Base-by-base conservation (phyloP, 1,140 invertebrate genomes). In the Heliconius hermathena region DNA sequence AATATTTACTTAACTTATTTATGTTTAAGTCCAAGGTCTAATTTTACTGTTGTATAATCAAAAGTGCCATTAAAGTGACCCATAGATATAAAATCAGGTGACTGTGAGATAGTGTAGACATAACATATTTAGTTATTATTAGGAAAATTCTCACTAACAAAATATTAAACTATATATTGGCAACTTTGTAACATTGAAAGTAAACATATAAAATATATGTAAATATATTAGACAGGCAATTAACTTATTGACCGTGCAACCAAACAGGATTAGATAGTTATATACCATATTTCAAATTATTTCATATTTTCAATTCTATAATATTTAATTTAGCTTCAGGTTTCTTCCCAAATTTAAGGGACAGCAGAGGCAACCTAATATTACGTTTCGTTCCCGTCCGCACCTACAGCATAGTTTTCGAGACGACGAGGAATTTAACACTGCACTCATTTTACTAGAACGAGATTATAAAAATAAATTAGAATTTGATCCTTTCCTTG, bases 221-320 rank as follows among this genome's bases (percentile, higher is more conserved):
- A 79, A 71, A 33, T 54, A 72, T 77, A 74, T 77, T 16, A 54
- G 79, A 74, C 74, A 26, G 77, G 73, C 71, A 80, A 80, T 80
- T 80, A 77, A 80, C 79, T 70, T 80, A 80, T 77, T 80, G 79
- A 80, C 79, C 79, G 20, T 75, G 71, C 79, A 77, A 80, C 75
- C 75, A 74, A 74, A 77, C 66, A 70, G 54, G 73, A 80, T 76
- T 73, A 76, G 18, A 76, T 80, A 73, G 41, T 74, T 74, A 70
- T 66, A 72, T 33, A 70, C 26, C 49, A 74, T 36, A 36, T 6
- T 36, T 36, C 33, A 36, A 36, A 36, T 36, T 36, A 36, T 36
- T 36, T 36, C 33, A 36, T 36, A 36, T 36, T 36, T 36, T 4
- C 33, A 36, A 36, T 36, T 36, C 1, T 36, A 36, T 36, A n/a